Base-by-base conservation (phyloP, 2,888 invertebrate species). In the Rutpela maculata region DNA sequence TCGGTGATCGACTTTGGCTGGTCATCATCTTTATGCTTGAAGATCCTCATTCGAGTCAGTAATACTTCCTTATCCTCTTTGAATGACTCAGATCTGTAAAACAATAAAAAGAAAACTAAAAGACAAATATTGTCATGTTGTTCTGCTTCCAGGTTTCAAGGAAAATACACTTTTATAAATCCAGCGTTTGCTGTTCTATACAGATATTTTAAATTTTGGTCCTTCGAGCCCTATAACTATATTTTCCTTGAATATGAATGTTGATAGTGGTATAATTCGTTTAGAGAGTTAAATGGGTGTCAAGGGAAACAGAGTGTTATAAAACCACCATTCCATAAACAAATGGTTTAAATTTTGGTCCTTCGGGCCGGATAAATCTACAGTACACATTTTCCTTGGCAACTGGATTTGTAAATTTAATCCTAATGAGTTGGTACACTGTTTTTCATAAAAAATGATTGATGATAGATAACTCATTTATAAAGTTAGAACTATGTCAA, bases 21-120 rank as follows among this genome's bases (percentile, higher is more conserved):
- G 17, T 78, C 77, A 19, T 86, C 86, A 12, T 86, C 87, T 70
- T 85, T 84, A 55, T 78, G 80, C 63, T 87, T 87, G 81, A 82
- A 87, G 18, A 91, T 90, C 83, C 92, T 92, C 74, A 89, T 82
- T n/a, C 89, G 82, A 11, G 87, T 87, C 63, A 89, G 90, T 62
- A 93, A 90, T 43, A 89, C 87, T 1, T 93, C 93, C 76, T 91
- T 93, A 74, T 90, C 88, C 81, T 94, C 94, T 67, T 94, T 92
- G 77, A 97, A 94, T 11, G 96, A 95, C 83, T 96, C 96, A 0
- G 95, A 94, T 80, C 95, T 94, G 76, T 31, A 78, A 56, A 56
- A 43, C 35, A 35, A 17, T 0, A 43, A 26, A 63, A 15, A 18
- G n/a, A 56, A 26, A 26, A 26, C 22, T 3, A 26, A 26, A 26